Evolutionary conservation across 1,140 invertebrate species (phyloP).

Genomic region (Probaryconus sp.): DNA sequence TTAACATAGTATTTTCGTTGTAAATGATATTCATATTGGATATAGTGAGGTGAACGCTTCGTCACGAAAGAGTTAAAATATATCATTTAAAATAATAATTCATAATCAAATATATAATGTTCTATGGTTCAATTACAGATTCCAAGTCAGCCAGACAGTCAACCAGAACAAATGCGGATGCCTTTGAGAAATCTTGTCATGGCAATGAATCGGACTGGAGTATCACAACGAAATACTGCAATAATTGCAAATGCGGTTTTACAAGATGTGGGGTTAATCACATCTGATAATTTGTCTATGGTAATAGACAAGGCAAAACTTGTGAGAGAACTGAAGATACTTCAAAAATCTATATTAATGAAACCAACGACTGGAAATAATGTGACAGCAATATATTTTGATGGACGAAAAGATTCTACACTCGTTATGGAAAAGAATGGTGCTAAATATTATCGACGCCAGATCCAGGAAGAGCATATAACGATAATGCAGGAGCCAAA

Average conservation of each 20-base stretch:
- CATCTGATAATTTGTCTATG: slow-evolving; percentile 12
- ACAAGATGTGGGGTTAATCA: slow-evolving; percentile 13
- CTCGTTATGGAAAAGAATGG: slow-evolving; percentile 55
- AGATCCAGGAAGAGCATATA: slow-evolving; percentile 57
- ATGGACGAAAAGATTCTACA: slow-evolving; percentile 60
- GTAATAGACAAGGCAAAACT: slow-evolving; percentile 22
- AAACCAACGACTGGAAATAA: background rate
- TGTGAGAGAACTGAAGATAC: slow-evolving; percentile 9
- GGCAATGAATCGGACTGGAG: slow-evolving; percentile 6
- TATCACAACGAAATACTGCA: slow-evolving; percentile 5
- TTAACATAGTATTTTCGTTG: no score
- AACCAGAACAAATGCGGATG: slow-evolving; percentile 6
- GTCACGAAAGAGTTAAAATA: no score
- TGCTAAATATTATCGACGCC: slow-evolving; percentile 45
- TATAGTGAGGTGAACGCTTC: no score
- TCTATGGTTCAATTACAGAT: no score
- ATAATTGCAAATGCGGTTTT: slow-evolving; percentile 13
- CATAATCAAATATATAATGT: no score
- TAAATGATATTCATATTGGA: no score
- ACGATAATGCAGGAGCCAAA: slow-evolving; percentile 62
- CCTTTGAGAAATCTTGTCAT: slow-evolving; percentile 3
- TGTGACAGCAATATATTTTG: slow-evolving; percentile 56
- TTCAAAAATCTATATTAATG: background rate
- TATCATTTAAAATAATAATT: no score
- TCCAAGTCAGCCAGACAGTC: background rate